Base-by-base conservation (phyloP, 2,888 invertebrate species). In the Ernsta delagoae region DNA sequence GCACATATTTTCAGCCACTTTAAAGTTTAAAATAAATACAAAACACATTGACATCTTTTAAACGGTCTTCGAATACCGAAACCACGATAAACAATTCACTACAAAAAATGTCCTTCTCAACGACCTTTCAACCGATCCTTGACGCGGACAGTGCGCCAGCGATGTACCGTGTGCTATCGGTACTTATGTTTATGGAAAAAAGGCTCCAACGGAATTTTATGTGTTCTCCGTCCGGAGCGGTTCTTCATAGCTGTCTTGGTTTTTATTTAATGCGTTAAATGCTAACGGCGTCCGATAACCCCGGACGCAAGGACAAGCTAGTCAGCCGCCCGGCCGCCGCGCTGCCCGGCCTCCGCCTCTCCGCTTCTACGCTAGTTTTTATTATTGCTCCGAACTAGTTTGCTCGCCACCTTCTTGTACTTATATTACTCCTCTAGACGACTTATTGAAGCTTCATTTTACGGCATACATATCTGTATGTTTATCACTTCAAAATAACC, bases 211-310 rank as follows among this genome's bases (percentile, higher is more conserved):
- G 92, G 91, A 92, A 89, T 92, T 90, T 89, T 86, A 90, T 91
- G 85, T 87, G 82, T 79, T 83, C 83, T 72, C 76, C 77, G 82
- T 79, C 80, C 85, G 79, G 78, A 88, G 90, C 90, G 88, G 90
- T 88, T 89, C 86, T 88, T 87, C 89, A 85, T 89, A 87, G 89
- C 86, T 86, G 89, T 89, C 84, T 88, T 86, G 83, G 80, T 83
- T 87, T 89, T 88, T 86, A 87, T 69, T 69, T 86, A 89, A 89
- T 82, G 81, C 84, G 86, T 87, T 92, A 91, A 92, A 93, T 93
- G 93, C 85, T 92, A 92, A 83, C 85, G 82, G 87, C 85, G 92
- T 86, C 83, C 93, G 89, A 92, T 92, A 92, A 93, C 92, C 93
- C 88, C 89, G 83, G 72, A 70, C 81, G 76, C 91, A 90, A 91